Base-by-base conservation (phyloP, 2,797 vertebrate species). In the Pteropus rufus region DNA sequence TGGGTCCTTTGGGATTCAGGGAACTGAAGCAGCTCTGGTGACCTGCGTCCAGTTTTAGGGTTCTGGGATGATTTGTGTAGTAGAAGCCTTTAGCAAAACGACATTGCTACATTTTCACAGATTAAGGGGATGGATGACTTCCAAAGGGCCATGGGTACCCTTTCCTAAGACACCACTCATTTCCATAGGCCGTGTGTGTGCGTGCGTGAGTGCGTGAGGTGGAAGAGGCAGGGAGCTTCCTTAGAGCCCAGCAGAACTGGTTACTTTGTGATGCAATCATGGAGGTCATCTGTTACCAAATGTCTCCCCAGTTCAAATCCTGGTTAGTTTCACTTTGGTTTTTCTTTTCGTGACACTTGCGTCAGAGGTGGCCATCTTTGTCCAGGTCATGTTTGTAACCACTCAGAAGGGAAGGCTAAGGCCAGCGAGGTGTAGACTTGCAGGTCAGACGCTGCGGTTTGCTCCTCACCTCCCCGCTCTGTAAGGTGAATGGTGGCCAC, bases 271-370 rank as follows among this genome's bases (percentile, higher is more conserved):
- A 16, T 18, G 14, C 67, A 54, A 56, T 21, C 60, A 10, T 49
- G 56, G 54, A 15, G 52, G 64, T 56, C 19, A 36, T 87, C 54
- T 88, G 5, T 86, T 70, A 90, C n/a, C 5, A 41, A 21, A 39
- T 46, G 26, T n/a, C 56, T 75, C 75, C 34, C 79, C 77, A 21
- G 65, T 54, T 92, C 64, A 69, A 23, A n/a, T 72, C 82, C 21
- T 36, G 7, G 75, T 91, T 80, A 29, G 64, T 94, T 97, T 95
- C 83, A 80, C 86, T 95, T 96, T 80, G 70, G 24, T 65, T 93
- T 94, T 96, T 70, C 80, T 86, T 24, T 23, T 54, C 83, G 65
- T 49, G 49, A 16, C 15, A 49, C 49, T 49, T 49, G 31, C 64
- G 58, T 89, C 64, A 86, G 77, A 81, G 36, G 86, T 87, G n/a